phyloP scores from a whole-genome alignment of 1,140 invertebrate genomes.

The Pectinophora gossypiella region DNA sequence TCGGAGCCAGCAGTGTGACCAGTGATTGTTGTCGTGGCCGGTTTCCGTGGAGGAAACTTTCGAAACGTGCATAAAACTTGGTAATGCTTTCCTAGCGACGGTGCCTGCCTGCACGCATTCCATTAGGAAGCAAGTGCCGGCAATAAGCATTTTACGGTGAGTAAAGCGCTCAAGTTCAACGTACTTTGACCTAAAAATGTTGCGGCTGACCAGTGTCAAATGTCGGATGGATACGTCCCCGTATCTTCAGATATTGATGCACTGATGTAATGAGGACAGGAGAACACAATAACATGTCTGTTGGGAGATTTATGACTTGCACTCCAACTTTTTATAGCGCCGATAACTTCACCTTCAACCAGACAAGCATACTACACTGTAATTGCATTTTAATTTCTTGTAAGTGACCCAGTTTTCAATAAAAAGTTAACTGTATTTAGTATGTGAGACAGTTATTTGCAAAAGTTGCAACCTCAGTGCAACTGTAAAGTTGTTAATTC shows the following conservation, averaged over 20 bases:
- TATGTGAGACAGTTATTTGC: too few relatives aligned
- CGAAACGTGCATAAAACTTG: slow-evolving; percentile 71
- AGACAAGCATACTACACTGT: too few relatives aligned
- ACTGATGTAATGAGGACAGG: not conserved
- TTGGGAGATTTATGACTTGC: too few relatives aligned
- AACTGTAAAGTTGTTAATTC: too few relatives aligned
- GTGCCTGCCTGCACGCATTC: slow-evolving; percentile 68
- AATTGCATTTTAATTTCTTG: too few relatives aligned
- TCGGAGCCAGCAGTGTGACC: slow-evolving; percentile 53
- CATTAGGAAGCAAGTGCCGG: slow-evolving; percentile 68
- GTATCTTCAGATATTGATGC: not conserved
- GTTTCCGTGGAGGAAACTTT: slow-evolving; percentile 72
- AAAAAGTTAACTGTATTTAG: too few relatives aligned
- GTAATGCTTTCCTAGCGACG: slow-evolving; percentile 72
- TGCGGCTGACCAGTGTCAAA: slow-evolving; percentile 32
- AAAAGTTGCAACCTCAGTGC: too few relatives aligned
- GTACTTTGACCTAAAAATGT: slow-evolving; percentile 68
- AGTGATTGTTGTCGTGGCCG: slow-evolving; percentile 73
- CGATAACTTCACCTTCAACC: too few relatives aligned
- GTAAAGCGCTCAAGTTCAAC: slow-evolving; percentile 69
- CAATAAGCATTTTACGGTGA: slow-evolving; percentile 73
- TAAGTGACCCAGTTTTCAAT: too few relatives aligned
- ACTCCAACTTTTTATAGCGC: too few relatives aligned
- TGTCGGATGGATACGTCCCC: slow-evolving; percentile 16
- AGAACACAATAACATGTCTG: too few relatives aligned